Percentiles rank a stretch among this genome's conserved stretches.
These are phyloP conservation scores for Spondyliosoma cantharus DNA, from an alignment of 2,797 vertebrate genomes.

Conservation along the genomic window DNA sequence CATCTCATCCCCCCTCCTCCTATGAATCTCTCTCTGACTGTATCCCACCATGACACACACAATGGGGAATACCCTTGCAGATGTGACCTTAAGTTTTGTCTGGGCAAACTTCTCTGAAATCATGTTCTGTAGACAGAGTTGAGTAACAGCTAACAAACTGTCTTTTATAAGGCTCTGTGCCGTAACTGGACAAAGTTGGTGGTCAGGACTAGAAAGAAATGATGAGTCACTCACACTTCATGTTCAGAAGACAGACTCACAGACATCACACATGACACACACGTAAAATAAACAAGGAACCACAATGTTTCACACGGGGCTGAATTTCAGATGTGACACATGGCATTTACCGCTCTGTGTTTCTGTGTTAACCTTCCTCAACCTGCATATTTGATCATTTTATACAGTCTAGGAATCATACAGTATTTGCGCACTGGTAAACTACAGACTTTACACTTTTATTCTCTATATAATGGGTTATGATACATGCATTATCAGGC, in stretches of 20 bases:
- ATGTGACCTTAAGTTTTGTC: conserved; percentile 15
- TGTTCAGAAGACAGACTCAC: neutral
- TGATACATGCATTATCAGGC: neutral
- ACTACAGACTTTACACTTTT: neutral
- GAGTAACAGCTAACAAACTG: conserved; percentile 41
- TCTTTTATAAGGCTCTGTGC: neutral
- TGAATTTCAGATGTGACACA: neutral
- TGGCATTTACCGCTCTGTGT: neutral
- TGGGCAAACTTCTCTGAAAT: conserved; percentile 52
- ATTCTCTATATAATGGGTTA: neutral
- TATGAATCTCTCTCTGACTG: conserved; percentile 74
- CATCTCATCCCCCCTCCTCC: conserved; percentile 4
- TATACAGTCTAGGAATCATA: neutral
- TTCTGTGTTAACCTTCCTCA: conserved; percentile 10
- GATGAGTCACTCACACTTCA: conserved; percentile 52
- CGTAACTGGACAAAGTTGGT: conserved; percentile 10
- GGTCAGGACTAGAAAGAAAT: neutral
- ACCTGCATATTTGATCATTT: neutral
- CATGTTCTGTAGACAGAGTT: conserved; percentile 21
- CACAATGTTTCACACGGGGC: neutral
- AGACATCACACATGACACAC: conserved; percentile 10
- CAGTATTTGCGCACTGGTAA: neutral
- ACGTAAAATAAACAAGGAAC: conserved; percentile 8
- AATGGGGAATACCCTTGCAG: conserved; percentile 65
- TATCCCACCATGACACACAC: conserved; percentile 56